These are phyloP conservation scores for Sweltsa coloradensis DNA, from an alignment of 1,140 invertebrate genomes.

Conservation along the genomic window DNA sequence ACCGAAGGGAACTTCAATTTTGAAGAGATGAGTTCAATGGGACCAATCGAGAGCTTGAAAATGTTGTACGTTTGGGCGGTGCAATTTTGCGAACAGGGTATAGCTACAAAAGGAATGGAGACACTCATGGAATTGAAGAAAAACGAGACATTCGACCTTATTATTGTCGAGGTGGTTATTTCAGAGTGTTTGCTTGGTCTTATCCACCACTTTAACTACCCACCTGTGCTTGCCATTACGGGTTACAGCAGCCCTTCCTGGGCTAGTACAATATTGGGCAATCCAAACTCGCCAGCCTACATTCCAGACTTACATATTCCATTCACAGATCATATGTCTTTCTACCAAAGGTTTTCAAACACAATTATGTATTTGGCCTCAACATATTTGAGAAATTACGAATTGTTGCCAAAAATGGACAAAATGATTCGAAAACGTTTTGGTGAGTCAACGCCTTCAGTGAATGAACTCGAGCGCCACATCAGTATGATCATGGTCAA, in stretches of 20 bases:
- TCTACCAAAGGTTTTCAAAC: neutral
- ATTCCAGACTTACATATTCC: neutral
- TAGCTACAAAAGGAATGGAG: neutral
- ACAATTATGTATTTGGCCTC: neutral
- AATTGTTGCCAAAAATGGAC: slow-evolving; percentile 29
- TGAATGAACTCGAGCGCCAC: slow-evolving; percentile 25
- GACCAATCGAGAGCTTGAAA: too few relatives aligned
- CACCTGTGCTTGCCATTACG: slow-evolving; percentile 7
- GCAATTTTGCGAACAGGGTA: neutral
- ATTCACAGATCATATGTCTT: slow-evolving; percentile 1
- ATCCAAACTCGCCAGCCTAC: neutral
- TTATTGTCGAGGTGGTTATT: neutral
- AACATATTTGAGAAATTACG: neutral
- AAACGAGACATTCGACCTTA: slow-evolving; percentile 4
- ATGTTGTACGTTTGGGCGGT: too few relatives aligned
- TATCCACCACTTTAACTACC: neutral
- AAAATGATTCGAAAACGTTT: slow-evolving; percentile 30
- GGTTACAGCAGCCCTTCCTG: slow-evolving; percentile 1
- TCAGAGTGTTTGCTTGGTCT: slow-evolving; percentile 5
- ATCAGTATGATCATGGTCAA: slow-evolving; percentile 45
- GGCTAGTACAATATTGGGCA: slow-evolving; percentile 2
- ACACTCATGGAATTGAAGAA: neutral
- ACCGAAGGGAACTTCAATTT: too few relatives aligned
- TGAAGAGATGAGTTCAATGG: too few relatives aligned
- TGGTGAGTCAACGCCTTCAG: slow-evolving; percentile 7